Evolutionary conservation across 2,113 vertebrate species (phyloP).

Genomic region (Phylloscopus whistleri): DNA sequence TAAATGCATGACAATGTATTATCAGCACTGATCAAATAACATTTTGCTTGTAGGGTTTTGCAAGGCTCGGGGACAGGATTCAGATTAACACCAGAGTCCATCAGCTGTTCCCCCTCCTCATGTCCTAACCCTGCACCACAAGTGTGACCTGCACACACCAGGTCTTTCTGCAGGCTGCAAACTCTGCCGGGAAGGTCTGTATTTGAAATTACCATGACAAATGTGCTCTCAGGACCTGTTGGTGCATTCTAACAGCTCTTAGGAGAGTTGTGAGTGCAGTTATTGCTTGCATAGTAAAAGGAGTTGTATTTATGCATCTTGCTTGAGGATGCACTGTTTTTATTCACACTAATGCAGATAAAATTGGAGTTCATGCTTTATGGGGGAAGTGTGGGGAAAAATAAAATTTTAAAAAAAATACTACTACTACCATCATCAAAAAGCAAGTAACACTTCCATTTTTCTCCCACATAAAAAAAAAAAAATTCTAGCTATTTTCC

Average conservation of each 20-base stretch:
- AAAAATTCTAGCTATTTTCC: not conserved
- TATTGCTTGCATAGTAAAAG: not conserved
- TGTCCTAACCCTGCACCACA: not conserved
- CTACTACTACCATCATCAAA: not conserved
- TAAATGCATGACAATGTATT: not conserved
- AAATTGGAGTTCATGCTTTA: not conserved
- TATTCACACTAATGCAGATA: not conserved
- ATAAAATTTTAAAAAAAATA: not conserved
- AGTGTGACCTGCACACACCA: fast-evolving
- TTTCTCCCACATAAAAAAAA: not conserved
- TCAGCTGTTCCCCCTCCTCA: not conserved
- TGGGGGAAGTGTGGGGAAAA: not conserved
- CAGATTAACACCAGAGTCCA: fast-evolving
- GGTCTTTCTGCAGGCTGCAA: not conserved
- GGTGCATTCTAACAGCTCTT: not conserved
- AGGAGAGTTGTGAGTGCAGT: not conserved
- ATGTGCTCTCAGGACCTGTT: not conserved
- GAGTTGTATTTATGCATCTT: not conserved
- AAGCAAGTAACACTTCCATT: not conserved
- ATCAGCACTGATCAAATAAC: not conserved
- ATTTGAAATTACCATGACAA: not conserved
- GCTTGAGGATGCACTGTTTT: not conserved
- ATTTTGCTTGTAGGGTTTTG: not conserved
- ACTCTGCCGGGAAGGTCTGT: not conserved
- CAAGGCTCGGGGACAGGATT: not conserved